These are phyloP conservation scores for Willisornis vidua DNA, from an alignment of 2,113 vertebrate genomes.

Conservation along the genomic window DNA sequence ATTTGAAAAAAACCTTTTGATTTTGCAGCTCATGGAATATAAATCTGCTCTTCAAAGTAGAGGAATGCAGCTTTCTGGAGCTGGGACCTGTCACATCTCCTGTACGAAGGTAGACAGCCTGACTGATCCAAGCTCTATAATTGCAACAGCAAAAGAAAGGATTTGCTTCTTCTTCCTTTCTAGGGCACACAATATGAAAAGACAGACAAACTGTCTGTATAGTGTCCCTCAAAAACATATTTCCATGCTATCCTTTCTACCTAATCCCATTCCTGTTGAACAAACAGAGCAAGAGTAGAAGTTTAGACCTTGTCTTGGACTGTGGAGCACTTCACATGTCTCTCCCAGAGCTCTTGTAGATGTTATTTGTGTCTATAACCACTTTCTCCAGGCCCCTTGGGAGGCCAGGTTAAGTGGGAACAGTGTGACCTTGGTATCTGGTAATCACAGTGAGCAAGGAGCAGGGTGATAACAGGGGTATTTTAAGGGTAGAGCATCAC, in stretches of 20 bases:
- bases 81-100: slow-evolving; percentile 20
- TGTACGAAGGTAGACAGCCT: slow-evolving; percentile 24
- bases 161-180: background rate
- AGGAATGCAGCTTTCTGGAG: background rate
- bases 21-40: slow-evolving; percentile 44
- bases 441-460: background rate
- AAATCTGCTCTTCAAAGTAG: slow-evolving; percentile 23
- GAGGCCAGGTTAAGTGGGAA: background rate
- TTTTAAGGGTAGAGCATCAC: background rate
- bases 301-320: background rate
- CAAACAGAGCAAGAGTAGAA: background rate
- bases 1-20: slow-evolving; percentile 24
- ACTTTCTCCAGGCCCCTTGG: background rate
- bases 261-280: background rate
- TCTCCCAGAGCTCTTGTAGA: background rate
- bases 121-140: slow-evolving; percentile 6
- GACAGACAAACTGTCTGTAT: background rate
- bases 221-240: background rate
- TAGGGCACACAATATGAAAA: background rate
- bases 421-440: background rate
- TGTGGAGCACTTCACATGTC: background rate
- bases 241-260: background rate
- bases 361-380: background rate
- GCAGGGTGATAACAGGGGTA: background rate
- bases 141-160: background rate